Evolutionary conservation across 2,888 invertebrate genomes (phyloP), one percentile per base, ranked within the genome.

Genomic region (Villa cingulata): DNA sequence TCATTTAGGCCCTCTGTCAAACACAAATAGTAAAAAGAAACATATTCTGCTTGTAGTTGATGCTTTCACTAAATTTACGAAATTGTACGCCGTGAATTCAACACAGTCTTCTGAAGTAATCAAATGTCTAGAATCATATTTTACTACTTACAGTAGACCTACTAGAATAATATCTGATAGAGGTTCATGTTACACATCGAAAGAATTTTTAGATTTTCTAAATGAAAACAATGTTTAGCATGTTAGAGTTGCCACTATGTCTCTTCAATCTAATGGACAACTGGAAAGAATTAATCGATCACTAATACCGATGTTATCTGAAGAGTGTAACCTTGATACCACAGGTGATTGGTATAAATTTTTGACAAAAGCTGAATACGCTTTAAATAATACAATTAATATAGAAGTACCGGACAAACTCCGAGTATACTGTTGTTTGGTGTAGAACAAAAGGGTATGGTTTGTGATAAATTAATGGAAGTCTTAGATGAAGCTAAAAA

Each of bases 41-140:
- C 51, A 66, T 23, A 43, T 66, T n/a, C 46, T 68, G 7, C 57
- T 57, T 2, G 48, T 60, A 4, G 57, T 68, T 1, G 65, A n/a
- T n/a, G n/a, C n/a, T n/a, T n/a, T n/a, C n/a, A n/a, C n/a, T n/a
- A n/a, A n/a, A n/a, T n/a, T n/a, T n/a, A n/a, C n/a, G n/a, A n/a
- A n/a, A n/a, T n/a, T n/a, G n/a, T n/a, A n/a, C n/a, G n/a, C n/a
- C n/a, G n/a, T n/a, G n/a, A n/a, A n/a, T n/a, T n/a, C 23, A 23
- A 23, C 23, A 4, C 23, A 23, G 7, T 6, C 23, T 23, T 6
- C 4, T 6, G 23, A 23, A 23, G 7, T 7, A 23, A 23, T 23
- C 4, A 23, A 23, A 6, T 23, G 23, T 23, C 7, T 23, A 23
- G 7, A 23, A 23, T 23, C 7, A 23, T 23, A 23, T 23, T 23